Evolutionary conservation across 2,113 vertebrate species (phyloP), one percentile per base, ranked within the genome.

Genomic region (Tringa solitaria): DNA sequence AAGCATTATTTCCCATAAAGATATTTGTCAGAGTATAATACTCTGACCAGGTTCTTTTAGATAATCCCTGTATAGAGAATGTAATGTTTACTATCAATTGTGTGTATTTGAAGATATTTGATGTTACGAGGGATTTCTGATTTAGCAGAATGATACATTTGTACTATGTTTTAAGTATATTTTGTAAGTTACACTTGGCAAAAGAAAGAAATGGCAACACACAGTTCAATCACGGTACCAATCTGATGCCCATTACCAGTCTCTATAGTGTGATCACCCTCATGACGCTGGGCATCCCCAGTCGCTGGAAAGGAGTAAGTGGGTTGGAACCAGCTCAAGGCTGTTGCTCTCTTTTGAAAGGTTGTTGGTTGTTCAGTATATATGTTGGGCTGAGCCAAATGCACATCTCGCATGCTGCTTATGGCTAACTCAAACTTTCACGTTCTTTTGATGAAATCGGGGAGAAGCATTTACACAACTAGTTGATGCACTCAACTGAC

Each of bases 271-370:
- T 12, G 6, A 33, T 19, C 16, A n/a, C 48, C 0, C 0, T 26
- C 33, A 12, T 14, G 20, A 14, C 0, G 3, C 33, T 82, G 60
- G 20, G 9, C 27, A 28, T 65, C 35, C 21, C 13, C 26, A 26
- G 21, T 43, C 0, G 0, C 20, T 0, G 2, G 45, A 23, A 51
- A 46, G 33, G 32, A 46, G 7, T 18, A 3, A 28, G 8, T 84
- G 64, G 18, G 7, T 32, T 92, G 37, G 80, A 70, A 68, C 12
- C 24, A 74, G 33, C 60, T 61, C n/a, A 67, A 37, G 24, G 23
- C 39, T 51, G 10, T n/a, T 86, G 22, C 9, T 45, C 5, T 50
- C 35, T 57, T 20, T 19, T 68, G 51, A 41, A 64, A 41, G 77
- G 18, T 11, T 63, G 17, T 60, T 9, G 14, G 23, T 48, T 32